Evolutionary conservation across 2,888 invertebrate genomes (phyloP), one percentile per base, ranked within the genome.

Genomic region (Tenthredo notha): DNA sequence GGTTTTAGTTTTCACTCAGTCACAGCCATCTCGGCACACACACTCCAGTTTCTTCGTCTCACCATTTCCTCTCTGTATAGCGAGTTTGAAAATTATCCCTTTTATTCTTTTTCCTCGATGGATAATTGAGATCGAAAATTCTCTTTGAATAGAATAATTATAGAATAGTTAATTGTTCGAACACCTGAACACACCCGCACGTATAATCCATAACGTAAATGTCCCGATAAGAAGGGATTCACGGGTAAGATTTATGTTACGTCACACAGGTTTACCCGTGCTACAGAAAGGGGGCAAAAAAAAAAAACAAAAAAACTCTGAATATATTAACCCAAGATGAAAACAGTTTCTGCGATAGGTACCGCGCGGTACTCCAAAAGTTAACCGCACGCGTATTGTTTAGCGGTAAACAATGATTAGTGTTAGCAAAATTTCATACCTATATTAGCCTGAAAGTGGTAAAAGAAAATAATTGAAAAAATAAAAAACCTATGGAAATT

Each of bases 201-300:
- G 33, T 77, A 54, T 33, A 54, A 77, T 21, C 33, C 50, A 21
- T 10, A 70, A 78, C 7, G 37, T 37, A 37, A 43, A 80, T 80
- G 33, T 80, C 15, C 58, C 80, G 61, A 80, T 80, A 80, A 80
- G 61, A 80, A 80, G 61, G 61, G 80, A 80, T 61, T 40, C 43
- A 40, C n/a, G 40, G 33, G 6, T 25, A 40, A 61, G 80, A 80
- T 80, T 80, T 80, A 80, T 80, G 43, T 43, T 10, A 43, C 40
- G 72, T 74, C 40, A 43, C 40, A 43, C n/a, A 72, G 5, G 25
- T 40, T 43, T n/a, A 2, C 43, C 43, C 40, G 72, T 10, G n/a
- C n/a, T 70, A 18, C 18, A 25, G 6, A 4, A 3, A 9, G 9
- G 29, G 54, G 18, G 61, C 25, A 80, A 80, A n/a, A n/a, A n/a